Evolutionary conservation across 2,797 vertebrate species (phyloP).

Genomic region (Sebastiscus albofasciatus): DNA sequence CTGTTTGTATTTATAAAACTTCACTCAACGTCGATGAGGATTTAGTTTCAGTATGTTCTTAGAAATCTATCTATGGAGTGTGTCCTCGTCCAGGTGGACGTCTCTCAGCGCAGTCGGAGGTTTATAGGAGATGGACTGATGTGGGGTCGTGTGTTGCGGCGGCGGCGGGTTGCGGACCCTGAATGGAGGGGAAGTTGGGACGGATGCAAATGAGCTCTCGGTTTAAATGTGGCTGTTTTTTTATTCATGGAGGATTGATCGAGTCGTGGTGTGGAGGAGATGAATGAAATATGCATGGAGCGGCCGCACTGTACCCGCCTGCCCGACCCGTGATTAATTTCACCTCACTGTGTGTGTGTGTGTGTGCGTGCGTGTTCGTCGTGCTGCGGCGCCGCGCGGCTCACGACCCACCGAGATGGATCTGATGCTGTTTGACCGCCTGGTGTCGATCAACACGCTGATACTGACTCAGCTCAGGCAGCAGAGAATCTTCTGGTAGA

Average conservation of each 20-base stretch:
- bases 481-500: not conserved
- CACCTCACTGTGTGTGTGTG: not conserved
- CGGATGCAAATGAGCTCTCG: conserved; percentile 51
- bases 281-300: conserved; percentile 65
- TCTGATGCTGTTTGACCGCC: not conserved
- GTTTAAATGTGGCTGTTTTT: conserved; percentile 55
- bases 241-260: conserved; percentile 73
- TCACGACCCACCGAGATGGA: not conserved
- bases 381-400: not conserved
- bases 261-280: conserved; percentile 35
- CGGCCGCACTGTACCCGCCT: conserved; percentile 4
- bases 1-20: no score
- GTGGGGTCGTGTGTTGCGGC: not conserved
- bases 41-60: not conserved
- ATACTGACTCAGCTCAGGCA: not conserved
- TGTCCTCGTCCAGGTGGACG: not conserved
- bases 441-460: not conserved
- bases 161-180: not conserved
- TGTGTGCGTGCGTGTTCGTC: not conserved
- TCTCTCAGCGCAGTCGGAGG: not conserved
- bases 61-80: not conserved
- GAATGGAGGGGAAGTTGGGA: conserved; percentile 15
- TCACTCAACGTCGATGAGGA: not conserved
- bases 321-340: conserved; percentile 37
- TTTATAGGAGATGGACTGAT: not conserved